Percentiles rank a stretch among this genome's conserved stretches.
Conservation (phyloP, 2,888 invertebrate genomes). For the Drosophila rubida region DNA sequence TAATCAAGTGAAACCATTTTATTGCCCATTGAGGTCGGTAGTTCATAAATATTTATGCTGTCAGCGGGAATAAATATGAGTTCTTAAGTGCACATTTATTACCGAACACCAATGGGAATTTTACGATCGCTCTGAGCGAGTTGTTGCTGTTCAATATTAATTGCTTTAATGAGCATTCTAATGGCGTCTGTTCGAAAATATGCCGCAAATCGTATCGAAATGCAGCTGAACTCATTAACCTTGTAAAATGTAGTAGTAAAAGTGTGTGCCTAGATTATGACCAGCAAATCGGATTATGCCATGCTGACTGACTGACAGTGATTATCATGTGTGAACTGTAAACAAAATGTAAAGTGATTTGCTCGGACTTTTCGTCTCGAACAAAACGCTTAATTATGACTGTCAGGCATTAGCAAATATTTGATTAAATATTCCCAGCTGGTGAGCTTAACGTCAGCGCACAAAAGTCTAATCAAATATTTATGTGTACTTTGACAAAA, state of each 20-base stretch:
- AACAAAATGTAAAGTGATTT: slow-evolving; percentile 33
- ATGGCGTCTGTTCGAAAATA: slow-evolving; percentile 30
- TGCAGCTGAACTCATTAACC: slow-evolving; percentile 39
- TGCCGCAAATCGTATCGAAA: slow-evolving; percentile 26
- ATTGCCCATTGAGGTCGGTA: slow-evolving; percentile 39
- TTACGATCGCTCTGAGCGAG: slow-evolving; percentile 30
- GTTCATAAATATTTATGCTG: slow-evolving; percentile 59
- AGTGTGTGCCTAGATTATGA: slow-evolving; percentile 19
- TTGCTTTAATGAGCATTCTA: slow-evolving; percentile 42
- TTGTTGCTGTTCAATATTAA: slow-evolving; percentile 60
- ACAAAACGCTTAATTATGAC: slow-evolving; percentile 51
- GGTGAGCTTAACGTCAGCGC: slow-evolving; percentile 8
- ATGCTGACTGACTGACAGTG: slow-evolving; percentile 13
- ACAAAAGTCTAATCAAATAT: slow-evolving; percentile 27
- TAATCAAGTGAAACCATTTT: slow-evolving; percentile 55
- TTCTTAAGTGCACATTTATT: slow-evolving; percentile 65
- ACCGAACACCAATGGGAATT: slow-evolving; percentile 45
- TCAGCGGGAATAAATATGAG: slow-evolving; percentile 51
- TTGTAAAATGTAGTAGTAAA: slow-evolving; percentile 14
- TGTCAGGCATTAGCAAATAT: slow-evolving; percentile 38
- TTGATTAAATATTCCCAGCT: slow-evolving; percentile 10
- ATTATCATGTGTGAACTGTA: slow-evolving; percentile 26
- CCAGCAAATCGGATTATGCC: slow-evolving; percentile 11
- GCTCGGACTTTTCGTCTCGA: slow-evolving; percentile 18
- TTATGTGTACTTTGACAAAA: slow-evolving; percentile 21